Percentiles rank a stretch among this genome's conserved stretches.
Conservation (phyloP, 2,113 vertebrate genomes). For the Eclectus roratus region DNA sequence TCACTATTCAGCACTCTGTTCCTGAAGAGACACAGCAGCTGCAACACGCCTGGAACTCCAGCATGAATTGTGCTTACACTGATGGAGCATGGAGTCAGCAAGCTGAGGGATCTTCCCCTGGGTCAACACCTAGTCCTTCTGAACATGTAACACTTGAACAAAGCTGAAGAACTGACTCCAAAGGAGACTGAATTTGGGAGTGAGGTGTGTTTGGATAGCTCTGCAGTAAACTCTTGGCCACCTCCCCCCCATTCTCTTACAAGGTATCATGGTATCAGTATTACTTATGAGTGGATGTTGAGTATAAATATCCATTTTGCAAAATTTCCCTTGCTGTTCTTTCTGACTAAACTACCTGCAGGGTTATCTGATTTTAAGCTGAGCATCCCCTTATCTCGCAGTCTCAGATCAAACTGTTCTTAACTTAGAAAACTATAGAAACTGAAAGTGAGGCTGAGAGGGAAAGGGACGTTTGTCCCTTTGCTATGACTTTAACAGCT, state of each 20-base stretch:
- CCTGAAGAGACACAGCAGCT: background rate
- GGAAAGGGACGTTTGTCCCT: background rate
- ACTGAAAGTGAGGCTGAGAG: background rate
- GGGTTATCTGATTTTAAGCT: background rate
- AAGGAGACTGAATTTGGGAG: background rate
- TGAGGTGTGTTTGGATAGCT: background rate
- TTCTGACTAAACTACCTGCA: background rate
- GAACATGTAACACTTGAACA: background rate
- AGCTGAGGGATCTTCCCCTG: background rate
- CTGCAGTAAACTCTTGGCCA: background rate
- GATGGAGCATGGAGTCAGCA: background rate
- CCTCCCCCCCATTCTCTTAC: background rate
- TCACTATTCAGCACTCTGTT: background rate
- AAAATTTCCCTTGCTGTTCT: background rate
- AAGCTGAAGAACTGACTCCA: background rate
- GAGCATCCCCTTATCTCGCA: background rate
- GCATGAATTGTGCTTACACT: background rate
- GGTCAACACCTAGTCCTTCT: rapidly evolving
- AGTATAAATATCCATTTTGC: background rate
- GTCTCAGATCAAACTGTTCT: background rate
- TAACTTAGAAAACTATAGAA: background rate
- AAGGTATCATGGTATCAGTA: background rate
- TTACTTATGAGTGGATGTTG: background rate
- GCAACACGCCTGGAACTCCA: background rate
- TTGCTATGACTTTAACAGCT: background rate